These are phyloP conservation scores for Hirtodrosophila confusa DNA, from an alignment of 2,888 invertebrate genomes.

Conservation along the genomic window DNA sequence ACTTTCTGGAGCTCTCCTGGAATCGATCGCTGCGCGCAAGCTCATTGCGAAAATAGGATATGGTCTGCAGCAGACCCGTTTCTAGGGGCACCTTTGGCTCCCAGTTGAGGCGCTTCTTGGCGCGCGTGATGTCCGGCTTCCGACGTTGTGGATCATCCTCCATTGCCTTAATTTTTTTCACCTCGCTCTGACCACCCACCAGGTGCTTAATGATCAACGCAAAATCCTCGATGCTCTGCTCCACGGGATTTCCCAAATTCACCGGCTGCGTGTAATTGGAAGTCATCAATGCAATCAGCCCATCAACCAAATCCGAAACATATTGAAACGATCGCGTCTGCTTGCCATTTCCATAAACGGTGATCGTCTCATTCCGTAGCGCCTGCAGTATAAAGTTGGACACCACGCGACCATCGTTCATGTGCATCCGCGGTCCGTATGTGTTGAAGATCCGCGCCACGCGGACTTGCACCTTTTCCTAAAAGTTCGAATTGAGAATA, in stretches of 20 bases:
- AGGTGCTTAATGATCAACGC: constrained; percentile 93
- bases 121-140: constrained; percentile 96
- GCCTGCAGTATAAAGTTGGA: constrained; percentile 99
- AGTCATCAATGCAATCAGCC: constrained; percentile 95
- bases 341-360: constrained; percentile 94
- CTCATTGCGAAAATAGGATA: constrained; percentile 96
- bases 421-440: constrained; percentile 99
- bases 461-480: constrained; percentile 95
- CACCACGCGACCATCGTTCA: constrained; percentile 98
- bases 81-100: constrained; percentile 94
- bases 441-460: constrained; percentile 99
- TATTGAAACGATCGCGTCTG: constrained; percentile 99
- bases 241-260: constrained; percentile 98
- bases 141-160: constrained; percentile 98
- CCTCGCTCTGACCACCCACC: constrained; percentile 93
- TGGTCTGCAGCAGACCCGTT: constrained; percentile 95
- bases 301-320: constrained; percentile 98
- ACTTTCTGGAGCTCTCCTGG: constrained; percentile 82
- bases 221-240: constrained; percentile 97
- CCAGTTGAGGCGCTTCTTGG: constrained; percentile 94
- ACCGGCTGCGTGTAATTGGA: constrained; percentile 96
- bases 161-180: constrained; percentile 93
- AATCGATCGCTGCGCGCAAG: constrained; percentile 86
- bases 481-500: constrained; percentile 1
- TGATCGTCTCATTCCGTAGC: constrained; percentile 96